Evolutionary conservation across 2,797 vertebrate species (phyloP), one percentile per base, ranked within the genome.

Genomic region (Serranus cabrilla): DNA sequence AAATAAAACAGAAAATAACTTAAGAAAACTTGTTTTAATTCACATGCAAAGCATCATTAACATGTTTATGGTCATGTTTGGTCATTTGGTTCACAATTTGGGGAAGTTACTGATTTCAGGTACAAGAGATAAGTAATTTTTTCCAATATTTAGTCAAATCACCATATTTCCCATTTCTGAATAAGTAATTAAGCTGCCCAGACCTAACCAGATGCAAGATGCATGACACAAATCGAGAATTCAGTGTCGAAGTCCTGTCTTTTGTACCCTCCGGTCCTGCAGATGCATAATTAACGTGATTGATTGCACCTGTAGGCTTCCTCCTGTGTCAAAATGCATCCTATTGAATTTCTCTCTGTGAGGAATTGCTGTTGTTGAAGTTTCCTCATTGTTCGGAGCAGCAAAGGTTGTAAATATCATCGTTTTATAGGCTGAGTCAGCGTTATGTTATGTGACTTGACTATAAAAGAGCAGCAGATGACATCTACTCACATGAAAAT

Each of bases 271-370:
- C 23, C 11, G 10, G 42, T 12, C 11, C 10, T 69, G 52, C 59
- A 71, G 47, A 40, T 55, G 34, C 34, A 37, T 58, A 34, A 55
- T 27, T 52, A 47, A 37, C 20, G 7, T 60, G 43, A 71, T 49
- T 47, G 49, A 59, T 50, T 25, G 37, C 11, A 50, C 1, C 1
- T 56, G 21, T 37, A n/a, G 4, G n/a, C 45, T 57, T 37, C 40
- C 11, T 17, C 11, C 34, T 37, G 16, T 7, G 58, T 46, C 20
- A 63, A 37, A 47, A 25, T 2, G 16, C 20, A 45, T 18, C 18
- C 0, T 7, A 18, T 23, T 31, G 34, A 5, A 39, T 67, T 60
- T 20, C 54, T 50, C 47, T 63, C 25, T 43, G 18, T 31, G 37
- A 18, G 16, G 17, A 34, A 47, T 57, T 18, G 39, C 18, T 60